These are phyloP conservation scores for Scaptodrosophila latifasciaeformis DNA, from an alignment of 2,888 invertebrate species.

Conservation along the genomic window DNA sequence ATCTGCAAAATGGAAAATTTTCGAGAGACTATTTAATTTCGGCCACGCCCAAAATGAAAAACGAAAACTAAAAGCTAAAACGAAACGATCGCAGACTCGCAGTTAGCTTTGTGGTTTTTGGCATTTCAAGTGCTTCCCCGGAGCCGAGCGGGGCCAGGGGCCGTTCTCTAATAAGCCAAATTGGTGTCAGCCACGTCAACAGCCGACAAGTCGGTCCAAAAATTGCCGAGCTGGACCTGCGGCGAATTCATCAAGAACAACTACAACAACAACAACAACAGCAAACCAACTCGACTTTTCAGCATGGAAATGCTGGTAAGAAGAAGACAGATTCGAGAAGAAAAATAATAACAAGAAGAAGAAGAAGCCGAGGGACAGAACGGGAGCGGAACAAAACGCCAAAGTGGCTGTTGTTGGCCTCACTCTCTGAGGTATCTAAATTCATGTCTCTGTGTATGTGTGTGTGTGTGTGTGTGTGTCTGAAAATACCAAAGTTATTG, in stretches of 20 bases:
- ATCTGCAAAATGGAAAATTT: conserved; percentile 48
- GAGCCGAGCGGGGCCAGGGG: no score
- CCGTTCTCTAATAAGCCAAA: no score
- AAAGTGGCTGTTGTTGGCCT: conserved; percentile 4
- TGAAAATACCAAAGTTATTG: conserved; percentile 68
- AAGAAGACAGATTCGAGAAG: no score
- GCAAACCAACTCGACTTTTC: background rate
- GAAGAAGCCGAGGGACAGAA: no score
- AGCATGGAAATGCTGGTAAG: no score
- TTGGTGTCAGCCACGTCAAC: conserved; percentile 40
- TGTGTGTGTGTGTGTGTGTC: background rate
- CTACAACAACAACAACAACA: conserved; percentile 15
- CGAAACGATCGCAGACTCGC: background rate
- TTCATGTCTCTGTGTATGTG: no score
- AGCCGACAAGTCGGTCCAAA: conserved; percentile 6
- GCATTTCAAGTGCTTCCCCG: conserved; percentile 43
- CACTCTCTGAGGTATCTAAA: conserved; percentile 16
- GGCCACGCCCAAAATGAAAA: conserved; percentile 22
- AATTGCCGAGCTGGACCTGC: conserved; percentile 5
- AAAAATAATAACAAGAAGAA: no score
- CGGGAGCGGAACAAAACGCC: background rate
- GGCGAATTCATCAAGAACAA: conserved; percentile 55
- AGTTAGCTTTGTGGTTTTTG: conserved; percentile 34
- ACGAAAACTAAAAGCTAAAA: conserved; percentile 6
- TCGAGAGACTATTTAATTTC: background rate